These are phyloP conservation scores for Syncerus caffer DNA, from an alignment of 2,797 vertebrate genomes.

Conservation along the genomic window DNA sequence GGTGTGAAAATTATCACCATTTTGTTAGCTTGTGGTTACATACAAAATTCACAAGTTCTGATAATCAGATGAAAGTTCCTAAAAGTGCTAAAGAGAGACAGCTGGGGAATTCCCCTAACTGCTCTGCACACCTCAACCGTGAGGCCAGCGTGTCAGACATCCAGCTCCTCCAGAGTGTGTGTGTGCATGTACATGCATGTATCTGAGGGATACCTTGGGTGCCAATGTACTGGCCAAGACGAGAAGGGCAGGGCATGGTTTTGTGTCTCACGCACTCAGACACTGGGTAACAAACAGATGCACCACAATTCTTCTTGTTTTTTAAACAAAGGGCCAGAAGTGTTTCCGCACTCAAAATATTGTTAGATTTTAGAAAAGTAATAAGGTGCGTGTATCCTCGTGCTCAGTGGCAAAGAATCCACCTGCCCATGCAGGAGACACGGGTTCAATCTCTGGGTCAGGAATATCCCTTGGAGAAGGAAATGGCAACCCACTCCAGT, in stretches of 20 bases:
- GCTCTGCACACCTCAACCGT: background rate
- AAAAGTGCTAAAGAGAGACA: background rate
- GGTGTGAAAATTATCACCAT: background rate
- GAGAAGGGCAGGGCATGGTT: background rate
- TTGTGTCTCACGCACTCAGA: background rate
- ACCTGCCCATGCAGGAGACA: background rate
- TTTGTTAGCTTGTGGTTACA: background rate
- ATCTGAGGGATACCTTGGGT: background rate
- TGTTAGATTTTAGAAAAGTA: background rate
- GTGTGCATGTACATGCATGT: fast-evolving
- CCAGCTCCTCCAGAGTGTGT: background rate
- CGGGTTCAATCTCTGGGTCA: background rate
- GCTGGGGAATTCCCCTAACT: background rate
- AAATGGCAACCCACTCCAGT: background rate
- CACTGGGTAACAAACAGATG: background rate
- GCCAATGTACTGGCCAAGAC: background rate
- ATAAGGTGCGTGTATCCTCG: background rate
- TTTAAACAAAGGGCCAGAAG: background rate
- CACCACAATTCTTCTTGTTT: background rate
- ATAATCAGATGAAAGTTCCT: background rate
- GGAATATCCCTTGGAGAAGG: background rate
- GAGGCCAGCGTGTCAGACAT: background rate
- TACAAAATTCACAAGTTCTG: background rate
- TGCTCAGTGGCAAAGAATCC: background rate
- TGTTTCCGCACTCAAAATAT: background rate